Percentiles rank a stretch among this genome's conserved stretches.
Evolutionary conservation across 2,113 vertebrate genomes (phyloP).

Genomic region (Alethe castanea): DNA sequence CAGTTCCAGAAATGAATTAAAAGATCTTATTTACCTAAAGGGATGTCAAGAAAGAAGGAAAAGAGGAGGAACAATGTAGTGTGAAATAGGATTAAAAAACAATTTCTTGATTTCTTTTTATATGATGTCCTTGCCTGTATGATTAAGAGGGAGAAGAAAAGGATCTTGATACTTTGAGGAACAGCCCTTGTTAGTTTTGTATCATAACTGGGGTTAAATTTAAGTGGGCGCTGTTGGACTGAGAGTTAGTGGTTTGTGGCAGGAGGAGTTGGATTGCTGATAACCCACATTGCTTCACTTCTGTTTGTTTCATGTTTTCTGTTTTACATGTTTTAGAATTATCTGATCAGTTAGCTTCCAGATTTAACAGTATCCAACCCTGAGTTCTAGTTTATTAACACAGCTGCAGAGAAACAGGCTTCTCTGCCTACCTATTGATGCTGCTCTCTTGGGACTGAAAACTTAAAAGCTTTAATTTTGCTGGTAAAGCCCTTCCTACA

Average conservation of each 20-base stretch:
- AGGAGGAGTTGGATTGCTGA: neutral
- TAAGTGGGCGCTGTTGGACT: neutral
- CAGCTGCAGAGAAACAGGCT: neutral
- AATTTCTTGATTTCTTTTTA: neutral
- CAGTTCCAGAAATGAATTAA: neutral
- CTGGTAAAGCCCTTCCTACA: neutral
- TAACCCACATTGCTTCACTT: neutral
- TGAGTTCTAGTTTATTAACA: neutral
- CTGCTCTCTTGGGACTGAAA: neutral
- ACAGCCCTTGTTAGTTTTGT: neutral
- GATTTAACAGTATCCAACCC: neutral
- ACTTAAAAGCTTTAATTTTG: neutral
- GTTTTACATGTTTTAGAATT: neutral
- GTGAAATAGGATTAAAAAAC: neutral
- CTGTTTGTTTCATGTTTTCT: neutral
- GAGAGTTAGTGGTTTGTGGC: neutral
- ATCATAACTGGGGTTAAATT: neutral
- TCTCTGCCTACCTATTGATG: neutral
- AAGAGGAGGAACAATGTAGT: neutral
- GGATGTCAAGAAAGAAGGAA: neutral
- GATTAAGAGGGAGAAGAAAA: neutral
- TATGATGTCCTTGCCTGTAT: neutral
- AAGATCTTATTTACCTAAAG: neutral
- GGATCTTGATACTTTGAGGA: neutral
- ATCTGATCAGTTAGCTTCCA: neutral